These are phyloP conservation scores for Albula goreensis DNA, from an alignment of 2,113 vertebrate genomes.

Conservation along the genomic window DNA sequence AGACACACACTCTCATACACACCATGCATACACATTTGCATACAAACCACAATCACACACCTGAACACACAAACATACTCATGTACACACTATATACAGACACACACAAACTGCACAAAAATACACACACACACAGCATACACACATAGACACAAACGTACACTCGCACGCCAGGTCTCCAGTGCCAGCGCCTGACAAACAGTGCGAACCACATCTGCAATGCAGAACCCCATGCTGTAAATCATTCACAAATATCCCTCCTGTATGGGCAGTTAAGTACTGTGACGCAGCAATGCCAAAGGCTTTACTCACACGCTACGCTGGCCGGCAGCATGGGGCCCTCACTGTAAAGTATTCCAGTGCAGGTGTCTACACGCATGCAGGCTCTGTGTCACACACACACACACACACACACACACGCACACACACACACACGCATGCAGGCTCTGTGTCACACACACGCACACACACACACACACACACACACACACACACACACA, in stretches of 20 bases:
- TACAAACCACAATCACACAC: conserved; percentile 5
- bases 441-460: conserved; percentile 11
- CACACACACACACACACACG: neutral
- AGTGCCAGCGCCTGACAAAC: neutral
- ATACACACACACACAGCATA: conserved; percentile 20
- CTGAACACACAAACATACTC: conserved; percentile 26
- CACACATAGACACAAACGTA: conserved; percentile 11
- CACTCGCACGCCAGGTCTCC: neutral
- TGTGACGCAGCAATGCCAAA: neutral
- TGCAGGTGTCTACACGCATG: neutral
- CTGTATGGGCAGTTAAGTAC: neutral
- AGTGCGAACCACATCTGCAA: neutral
- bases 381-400: neutral
- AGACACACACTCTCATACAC: conserved; percentile 20
- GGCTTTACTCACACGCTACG: neutral
- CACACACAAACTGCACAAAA: neutral
- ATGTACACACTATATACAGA: conserved; percentile 11
- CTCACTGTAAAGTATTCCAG: neutral
- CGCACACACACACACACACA: conserved; percentile 10
- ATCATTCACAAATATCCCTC: neutral
- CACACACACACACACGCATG: conserved; percentile 10
- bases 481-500: conserved; percentile 13
- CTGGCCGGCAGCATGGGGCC: neutral
- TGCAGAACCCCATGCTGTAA: neutral
- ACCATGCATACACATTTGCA: conserved; percentile 14